A percentile compares a stretch with the other conserved stretches of the same genome.
These are phyloP conservation scores for Syndactyla subalaris DNA, from an alignment of 2,797 vertebrate species.

Conservation along the genomic window DNA sequence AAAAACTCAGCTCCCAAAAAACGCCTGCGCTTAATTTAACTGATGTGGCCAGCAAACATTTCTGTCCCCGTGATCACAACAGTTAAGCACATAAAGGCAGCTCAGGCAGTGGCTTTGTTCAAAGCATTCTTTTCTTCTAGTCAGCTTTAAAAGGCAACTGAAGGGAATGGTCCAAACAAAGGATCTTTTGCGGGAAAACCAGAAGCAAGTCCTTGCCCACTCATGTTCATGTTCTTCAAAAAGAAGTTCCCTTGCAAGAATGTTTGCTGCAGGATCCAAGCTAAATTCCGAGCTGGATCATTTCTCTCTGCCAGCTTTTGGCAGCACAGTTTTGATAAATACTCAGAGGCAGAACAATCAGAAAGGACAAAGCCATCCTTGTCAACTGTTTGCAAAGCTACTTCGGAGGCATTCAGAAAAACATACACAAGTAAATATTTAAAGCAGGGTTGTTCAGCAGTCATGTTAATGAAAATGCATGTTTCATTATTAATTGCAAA, in stretches of 20 bases:
- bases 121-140: slow-evolving; percentile 42
- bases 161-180: slow-evolving; percentile 32
- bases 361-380: slow-evolving; percentile 14
- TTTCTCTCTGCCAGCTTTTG: slow-evolving; percentile 34
- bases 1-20: background rate
- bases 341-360: slow-evolving; percentile 16
- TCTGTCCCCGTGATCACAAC: background rate
- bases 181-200: slow-evolving; percentile 19
- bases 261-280: slow-evolving; percentile 27
- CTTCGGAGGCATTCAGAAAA: slow-evolving; percentile 15
- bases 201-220: slow-evolving; percentile 20
- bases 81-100: background rate
- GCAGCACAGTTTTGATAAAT: slow-evolving; percentile 30
- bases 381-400: background rate
- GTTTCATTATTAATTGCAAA: slow-evolving; percentile 29
- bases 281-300: slow-evolving; percentile 32
- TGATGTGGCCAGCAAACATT: background rate
- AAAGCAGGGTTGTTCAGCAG: slow-evolving; percentile 8
- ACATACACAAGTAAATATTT: slow-evolving; percentile 32
- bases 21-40: background rate
- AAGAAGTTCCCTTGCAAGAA: slow-evolving; percentile 5
- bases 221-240: slow-evolving; percentile 6
- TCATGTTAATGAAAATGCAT: background rate
- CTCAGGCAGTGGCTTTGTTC: slow-evolving; percentile 8
- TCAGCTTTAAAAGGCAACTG: slow-evolving; percentile 6